phyloP scores from a whole-genome alignment of 2,888 invertebrate genomes.

The Drosophila mimica region DNA sequence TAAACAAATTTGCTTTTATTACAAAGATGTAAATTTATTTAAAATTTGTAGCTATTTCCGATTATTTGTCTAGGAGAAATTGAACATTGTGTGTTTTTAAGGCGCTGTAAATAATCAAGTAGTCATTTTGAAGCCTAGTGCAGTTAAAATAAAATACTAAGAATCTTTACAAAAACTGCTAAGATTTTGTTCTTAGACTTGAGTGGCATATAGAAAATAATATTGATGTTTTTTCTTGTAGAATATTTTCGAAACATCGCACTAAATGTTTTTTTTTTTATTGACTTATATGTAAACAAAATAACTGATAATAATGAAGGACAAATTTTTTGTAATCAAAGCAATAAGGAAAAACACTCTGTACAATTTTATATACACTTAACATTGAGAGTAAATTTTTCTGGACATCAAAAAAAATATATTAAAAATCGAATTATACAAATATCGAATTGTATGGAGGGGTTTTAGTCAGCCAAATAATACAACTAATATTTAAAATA shows the following conservation, averaged over 20 bases:
- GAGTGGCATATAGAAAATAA: slow-evolving; percentile 10
- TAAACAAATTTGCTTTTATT: neutral
- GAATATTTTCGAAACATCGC: slow-evolving; percentile 24
- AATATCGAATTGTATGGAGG: slow-evolving; percentile 67
- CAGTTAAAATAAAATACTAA: neutral
- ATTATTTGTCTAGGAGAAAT: neutral
- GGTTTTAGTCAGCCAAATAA: slow-evolving; percentile 59
- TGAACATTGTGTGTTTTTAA: neutral
- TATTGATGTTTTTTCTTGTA: slow-evolving; percentile 13
- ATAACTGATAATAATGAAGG: slow-evolving; percentile 18
- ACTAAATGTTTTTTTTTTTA: slow-evolving; percentile 29
- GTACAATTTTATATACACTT: slow-evolving; percentile 82
- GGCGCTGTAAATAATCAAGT: neutral
- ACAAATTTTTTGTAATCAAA: slow-evolving; percentile 42
- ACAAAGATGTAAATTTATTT: neutral
- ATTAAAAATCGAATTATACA: slow-evolving; percentile 53
- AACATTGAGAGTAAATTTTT: slow-evolving; percentile 68
- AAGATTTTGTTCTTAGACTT: neutral
- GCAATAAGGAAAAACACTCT: slow-evolving; percentile 59
- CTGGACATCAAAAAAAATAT: slow-evolving; percentile 46
- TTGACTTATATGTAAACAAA: slow-evolving; percentile 11
- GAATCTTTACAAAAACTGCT: neutral
- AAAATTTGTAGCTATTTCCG: neutral
- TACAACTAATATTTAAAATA: slow-evolving; percentile 56
- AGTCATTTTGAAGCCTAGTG: neutral